These are phyloP conservation scores for Ophonus ardosiacus DNA, from an alignment of 2,888 invertebrate species.

Conservation along the genomic window DNA sequence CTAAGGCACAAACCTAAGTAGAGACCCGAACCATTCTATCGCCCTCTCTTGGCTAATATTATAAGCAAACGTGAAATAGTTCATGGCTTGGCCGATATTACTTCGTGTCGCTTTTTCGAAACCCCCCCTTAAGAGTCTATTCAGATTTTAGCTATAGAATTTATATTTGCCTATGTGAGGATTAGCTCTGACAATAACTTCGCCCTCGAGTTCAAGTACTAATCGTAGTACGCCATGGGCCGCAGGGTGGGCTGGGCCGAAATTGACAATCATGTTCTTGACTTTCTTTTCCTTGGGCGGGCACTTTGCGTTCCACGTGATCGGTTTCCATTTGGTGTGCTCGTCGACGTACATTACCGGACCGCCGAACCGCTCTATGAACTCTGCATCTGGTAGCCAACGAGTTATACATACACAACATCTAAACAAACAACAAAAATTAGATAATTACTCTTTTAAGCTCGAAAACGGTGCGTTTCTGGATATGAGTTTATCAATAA, in stretches of 20 bases:
- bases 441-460: too few species aligned
- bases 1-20: too few species aligned
- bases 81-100: too few species aligned
- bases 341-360: slow-evolving; percentile 80
- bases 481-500: too few species aligned
- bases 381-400: slow-evolving; percentile 85
- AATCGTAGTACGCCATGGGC: slow-evolving; percentile 93
- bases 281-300: slow-evolving; percentile 65
- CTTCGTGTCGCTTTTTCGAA: too few species aligned
- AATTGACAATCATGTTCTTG: slow-evolving; percentile 78
- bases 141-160: not conserved
- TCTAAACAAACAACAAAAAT: slow-evolving; percentile 7
- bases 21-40: too few species aligned
- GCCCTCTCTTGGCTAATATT: too few species aligned
- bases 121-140: too few species aligned
- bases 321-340: slow-evolving; percentile 71
- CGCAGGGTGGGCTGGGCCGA: slow-evolving; percentile 94
- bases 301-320: slow-evolving; percentile 65
- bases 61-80: too few species aligned
- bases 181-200: slow-evolving; percentile 74
- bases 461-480: too few species aligned
- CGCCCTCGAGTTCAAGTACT: slow-evolving; percentile 89
- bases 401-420: slow-evolving; percentile 60
- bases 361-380: slow-evolving; percentile 77
- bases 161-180: slow-evolving; percentile 42